These are phyloP conservation scores for Kryptopterus vitreolus DNA, from an alignment of 2,797 vertebrate genomes.

Conservation along the genomic window DNA sequence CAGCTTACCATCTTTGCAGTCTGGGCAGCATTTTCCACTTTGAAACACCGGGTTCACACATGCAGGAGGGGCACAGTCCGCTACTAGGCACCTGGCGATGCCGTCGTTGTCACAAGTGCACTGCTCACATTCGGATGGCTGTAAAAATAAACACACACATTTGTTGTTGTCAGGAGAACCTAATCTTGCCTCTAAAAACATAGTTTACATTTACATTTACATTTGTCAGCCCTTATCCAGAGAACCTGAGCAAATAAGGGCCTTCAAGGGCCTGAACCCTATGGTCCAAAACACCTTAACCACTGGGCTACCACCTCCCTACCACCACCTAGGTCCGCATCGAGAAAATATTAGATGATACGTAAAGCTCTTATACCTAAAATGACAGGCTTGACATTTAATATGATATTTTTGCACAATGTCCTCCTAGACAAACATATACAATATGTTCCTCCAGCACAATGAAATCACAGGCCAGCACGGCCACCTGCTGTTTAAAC, in stretches of 20 bases:
- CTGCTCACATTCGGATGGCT: constrained; percentile 85
- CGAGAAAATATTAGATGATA: not conserved
- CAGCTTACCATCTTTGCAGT: constrained; percentile 78
- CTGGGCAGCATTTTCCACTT: constrained; percentile 80
- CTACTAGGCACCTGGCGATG: constrained; percentile 80
- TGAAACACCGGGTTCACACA: constrained; percentile 82
- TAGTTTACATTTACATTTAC: no score
- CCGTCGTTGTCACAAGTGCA: constrained; percentile 82
- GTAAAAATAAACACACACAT: constrained; percentile 39
- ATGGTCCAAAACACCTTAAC: no score
- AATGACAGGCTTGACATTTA: constrained; percentile 5
- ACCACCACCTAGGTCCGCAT: not conserved
- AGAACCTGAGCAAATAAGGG: no score
- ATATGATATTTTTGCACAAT: not conserved
- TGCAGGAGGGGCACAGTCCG: constrained; percentile 82
- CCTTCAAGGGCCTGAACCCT: no score
- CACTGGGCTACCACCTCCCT: no score
- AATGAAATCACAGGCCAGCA: not conserved
- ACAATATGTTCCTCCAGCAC: not conserved
- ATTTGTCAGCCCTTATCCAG: no score
- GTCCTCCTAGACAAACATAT: not conserved
- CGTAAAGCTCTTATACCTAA: not conserved
- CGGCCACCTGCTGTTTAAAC: constrained; percentile 41
- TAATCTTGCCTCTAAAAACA: not conserved
- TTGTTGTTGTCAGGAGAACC: not conserved